phyloP scores from a whole-genome alignment of 2,888 invertebrate species.

The Euzophera pinguis region DNA sequence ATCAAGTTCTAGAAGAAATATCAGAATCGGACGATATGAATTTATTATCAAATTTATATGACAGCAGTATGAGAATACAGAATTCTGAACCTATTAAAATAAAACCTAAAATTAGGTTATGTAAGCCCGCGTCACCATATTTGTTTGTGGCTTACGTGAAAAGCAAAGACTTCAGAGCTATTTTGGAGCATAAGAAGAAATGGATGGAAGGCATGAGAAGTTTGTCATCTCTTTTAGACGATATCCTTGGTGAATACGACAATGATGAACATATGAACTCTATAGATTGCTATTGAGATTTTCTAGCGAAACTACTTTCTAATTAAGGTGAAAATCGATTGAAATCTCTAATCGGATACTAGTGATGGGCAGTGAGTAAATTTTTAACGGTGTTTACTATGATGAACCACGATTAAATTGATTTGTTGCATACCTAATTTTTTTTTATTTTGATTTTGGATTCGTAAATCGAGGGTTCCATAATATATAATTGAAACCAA shows the following conservation, averaged over 20 bases:
- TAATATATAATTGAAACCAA: no score
- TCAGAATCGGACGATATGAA: constrained; percentile 81
- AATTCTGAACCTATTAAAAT: constrained; percentile 30
- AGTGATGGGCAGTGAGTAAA: no score
- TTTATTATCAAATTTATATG: constrained; percentile 81
- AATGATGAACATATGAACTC: constrained; percentile 75
- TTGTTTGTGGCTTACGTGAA: constrained; percentile 81
- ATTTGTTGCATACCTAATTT: no score
- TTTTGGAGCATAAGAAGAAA: constrained; percentile 80
- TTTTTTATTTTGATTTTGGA: no score
- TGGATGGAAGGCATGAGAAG: constrained; percentile 85
- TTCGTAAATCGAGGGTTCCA: no score
- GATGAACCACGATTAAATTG: no score
- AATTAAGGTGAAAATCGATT: neutral
- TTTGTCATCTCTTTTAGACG: constrained; percentile 85
- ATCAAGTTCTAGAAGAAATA: constrained; percentile 83
- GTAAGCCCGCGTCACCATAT: constrained; percentile 66
- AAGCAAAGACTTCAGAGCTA: constrained; percentile 79
- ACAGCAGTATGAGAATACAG: constrained; percentile 65
- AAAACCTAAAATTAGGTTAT: constrained; percentile 44
- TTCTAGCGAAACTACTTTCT: no score
- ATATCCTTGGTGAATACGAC: constrained; percentile 83
- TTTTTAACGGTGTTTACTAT: no score
- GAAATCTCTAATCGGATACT: no score
- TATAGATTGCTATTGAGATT: constrained; percentile 84